Evolutionary conservation across 2,888 invertebrate genomes (phyloP), one percentile per base, ranked within the genome.

Genomic region (Ectemnius lituratus): DNA sequence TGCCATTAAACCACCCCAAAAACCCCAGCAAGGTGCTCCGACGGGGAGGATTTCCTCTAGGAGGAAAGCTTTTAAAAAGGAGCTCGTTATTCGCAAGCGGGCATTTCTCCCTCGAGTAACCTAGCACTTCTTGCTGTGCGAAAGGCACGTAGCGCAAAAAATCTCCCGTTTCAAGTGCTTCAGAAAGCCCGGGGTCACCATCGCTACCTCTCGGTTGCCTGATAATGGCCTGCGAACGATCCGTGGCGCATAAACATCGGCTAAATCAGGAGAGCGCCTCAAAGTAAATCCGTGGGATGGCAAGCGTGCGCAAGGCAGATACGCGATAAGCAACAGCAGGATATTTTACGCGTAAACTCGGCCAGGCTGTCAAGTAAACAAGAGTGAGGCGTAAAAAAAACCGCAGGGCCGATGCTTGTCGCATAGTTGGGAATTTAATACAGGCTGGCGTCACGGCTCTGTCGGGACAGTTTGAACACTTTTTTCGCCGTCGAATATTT

Each of bases 371-470:
- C 47, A 4, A 47, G n/a, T 47, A 47, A 11, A 14, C 13, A n/a
- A 47, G 47, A 47, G 47, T 2, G 2, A 14, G 47, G 4, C 2
- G 2, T 5, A 47, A 0, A 47, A 16, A n/a, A 56, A 56, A 62
- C 20, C 67, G 14, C 57, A 52, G 52, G n/a, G 20, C 18, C 11
- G 47, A 47, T 3, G 27, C 18, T 46, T 2, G 23, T 37, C 18
- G 18, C 11, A 63, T 46, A 52, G 18, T 49, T 45, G 64, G 47
- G 67, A 74, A 57, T 52, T 70, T 63, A 65, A 70, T 49, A 37
- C 62, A 37, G 37, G 65, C 37, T 56, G 59, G 52, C 49, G n/a
- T 28, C 14, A 18, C 8, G 3, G 11, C 46, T 49, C 18, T n/a
- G 16, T 62, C 60, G 58, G 64, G 71, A 11, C n/a, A 52, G 52